phyloP scores from a whole-genome alignment of 2,113 vertebrate genomes.

The Protobothrops mucrosquamatus region DNA sequence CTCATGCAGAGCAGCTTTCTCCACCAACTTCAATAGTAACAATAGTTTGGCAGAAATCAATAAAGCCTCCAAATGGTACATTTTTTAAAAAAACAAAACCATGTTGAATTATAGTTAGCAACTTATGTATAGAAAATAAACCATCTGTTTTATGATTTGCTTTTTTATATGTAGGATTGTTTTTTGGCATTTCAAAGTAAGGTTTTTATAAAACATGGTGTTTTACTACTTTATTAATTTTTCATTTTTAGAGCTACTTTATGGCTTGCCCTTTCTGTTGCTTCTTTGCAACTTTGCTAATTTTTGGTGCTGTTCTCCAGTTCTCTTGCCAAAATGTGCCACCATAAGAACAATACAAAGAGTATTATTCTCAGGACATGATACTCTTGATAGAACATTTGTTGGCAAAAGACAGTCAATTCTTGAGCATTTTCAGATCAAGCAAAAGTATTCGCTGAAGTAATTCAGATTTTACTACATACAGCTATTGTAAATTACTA shows the following conservation, averaged over 20 bases:
- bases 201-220: neutral
- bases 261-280: neutral
- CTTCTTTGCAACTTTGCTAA: neutral
- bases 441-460: neutral
- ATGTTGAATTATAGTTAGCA: neutral
- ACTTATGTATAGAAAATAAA: neutral
- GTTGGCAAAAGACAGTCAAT: neutral
- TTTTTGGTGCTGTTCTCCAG: neutral
- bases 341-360: neutral
- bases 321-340: neutral
- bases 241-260: neutral
- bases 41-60: neutral
- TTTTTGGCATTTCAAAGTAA: neutral
- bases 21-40: neutral
- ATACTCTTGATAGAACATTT: neutral
- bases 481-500: neutral
- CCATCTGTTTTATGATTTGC: neutral
- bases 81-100: neutral
- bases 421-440: neutral
- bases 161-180: neutral
- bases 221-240: neutral
- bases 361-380: neutral
- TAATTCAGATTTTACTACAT: neutral
- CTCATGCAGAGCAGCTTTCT: neutral
- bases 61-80: neutral